These are phyloP conservation scores for Holothuria glaberrima DNA, from an alignment of 35 echinoderm and acorn worm species.

Conservation along the genomic window DNA sequence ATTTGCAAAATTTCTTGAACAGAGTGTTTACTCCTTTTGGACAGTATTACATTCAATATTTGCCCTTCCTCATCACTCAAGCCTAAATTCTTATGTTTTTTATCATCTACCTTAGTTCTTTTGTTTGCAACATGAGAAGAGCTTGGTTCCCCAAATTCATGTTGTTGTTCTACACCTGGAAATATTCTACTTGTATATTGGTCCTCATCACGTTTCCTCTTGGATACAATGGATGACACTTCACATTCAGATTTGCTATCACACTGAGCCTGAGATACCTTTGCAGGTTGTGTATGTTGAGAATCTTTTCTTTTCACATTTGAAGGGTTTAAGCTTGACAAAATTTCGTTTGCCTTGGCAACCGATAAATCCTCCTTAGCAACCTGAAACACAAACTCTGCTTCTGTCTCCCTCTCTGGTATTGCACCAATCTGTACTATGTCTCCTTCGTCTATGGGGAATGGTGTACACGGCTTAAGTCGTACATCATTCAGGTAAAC, in stretches of 20 bases:
- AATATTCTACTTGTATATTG: neutral
- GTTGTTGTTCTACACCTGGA: neutral
- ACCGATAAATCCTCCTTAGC: slow-evolving; percentile 24
- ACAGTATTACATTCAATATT: slow-evolving; percentile 40
- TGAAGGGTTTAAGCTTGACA: slow-evolving; percentile 23
- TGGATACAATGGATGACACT: slow-evolving; percentile 19
- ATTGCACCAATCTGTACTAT: slow-evolving; percentile 72
- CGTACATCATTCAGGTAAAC: slow-evolving; percentile 75
- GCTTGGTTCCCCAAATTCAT: neutral
- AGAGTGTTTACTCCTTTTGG: slow-evolving; percentile 11
- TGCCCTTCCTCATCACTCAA: slow-evolving; percentile 36
- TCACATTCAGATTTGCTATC: no score
- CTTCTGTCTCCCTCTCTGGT: slow-evolving; percentile 46
- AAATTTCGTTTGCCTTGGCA: slow-evolving; percentile 70
- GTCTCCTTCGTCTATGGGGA: slow-evolving; percentile 71
- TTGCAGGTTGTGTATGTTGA: slow-evolving; percentile 11
- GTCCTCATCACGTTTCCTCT: slow-evolving; percentile 46
- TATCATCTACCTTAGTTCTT: neutral
- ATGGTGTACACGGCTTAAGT: slow-evolving; percentile 43
- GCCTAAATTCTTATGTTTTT: neutral
- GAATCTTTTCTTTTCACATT: slow-evolving; percentile 50
- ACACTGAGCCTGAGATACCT: neutral
- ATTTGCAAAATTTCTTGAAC: slow-evolving; percentile 43
- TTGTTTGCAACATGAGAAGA: neutral
- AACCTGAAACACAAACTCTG: slow-evolving; percentile 89